phyloP scores from a whole-genome alignment of 2,113 vertebrate species.

The Laticauda laticaudata region DNA sequence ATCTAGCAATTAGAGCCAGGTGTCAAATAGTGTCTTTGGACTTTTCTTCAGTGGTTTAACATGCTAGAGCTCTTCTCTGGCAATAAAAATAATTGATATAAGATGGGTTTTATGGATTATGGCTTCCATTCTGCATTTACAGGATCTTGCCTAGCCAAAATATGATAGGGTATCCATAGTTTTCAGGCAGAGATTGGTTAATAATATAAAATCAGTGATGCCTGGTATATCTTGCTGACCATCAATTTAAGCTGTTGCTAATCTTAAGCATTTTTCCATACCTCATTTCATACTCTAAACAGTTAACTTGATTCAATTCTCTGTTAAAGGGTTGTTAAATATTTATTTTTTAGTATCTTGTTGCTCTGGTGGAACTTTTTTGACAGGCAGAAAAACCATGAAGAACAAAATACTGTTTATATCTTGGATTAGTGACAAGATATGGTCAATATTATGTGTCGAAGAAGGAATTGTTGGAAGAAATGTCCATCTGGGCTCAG shows the following conservation, averaged over 20 bases:
- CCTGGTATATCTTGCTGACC: background rate
- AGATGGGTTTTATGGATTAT: background rate
- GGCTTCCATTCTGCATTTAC: background rate
- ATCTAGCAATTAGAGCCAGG: background rate
- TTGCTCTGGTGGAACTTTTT: background rate
- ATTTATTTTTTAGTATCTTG: background rate
- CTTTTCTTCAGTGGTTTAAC: background rate
- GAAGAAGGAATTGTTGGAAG: background rate
- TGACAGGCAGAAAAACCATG: background rate
- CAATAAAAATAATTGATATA: background rate
- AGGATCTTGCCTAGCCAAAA: background rate
- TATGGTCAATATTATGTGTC: background rate
- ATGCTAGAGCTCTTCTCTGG: background rate
- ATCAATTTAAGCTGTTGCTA: background rate
- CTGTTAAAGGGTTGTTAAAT: background rate
- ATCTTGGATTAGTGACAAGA: background rate
- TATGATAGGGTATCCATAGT: background rate
- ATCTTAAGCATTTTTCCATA: background rate
- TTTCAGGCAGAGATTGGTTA: background rate
- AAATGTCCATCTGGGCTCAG: too few species aligned
- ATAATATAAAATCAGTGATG: background rate
- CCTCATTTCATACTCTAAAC: background rate
- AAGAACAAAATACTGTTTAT: background rate
- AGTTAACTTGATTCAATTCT: background rate
- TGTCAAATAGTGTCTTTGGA: background rate